phyloP scores from a whole-genome alignment of 2,888 invertebrate species.

The Pardosa pseudoannulata region DNA sequence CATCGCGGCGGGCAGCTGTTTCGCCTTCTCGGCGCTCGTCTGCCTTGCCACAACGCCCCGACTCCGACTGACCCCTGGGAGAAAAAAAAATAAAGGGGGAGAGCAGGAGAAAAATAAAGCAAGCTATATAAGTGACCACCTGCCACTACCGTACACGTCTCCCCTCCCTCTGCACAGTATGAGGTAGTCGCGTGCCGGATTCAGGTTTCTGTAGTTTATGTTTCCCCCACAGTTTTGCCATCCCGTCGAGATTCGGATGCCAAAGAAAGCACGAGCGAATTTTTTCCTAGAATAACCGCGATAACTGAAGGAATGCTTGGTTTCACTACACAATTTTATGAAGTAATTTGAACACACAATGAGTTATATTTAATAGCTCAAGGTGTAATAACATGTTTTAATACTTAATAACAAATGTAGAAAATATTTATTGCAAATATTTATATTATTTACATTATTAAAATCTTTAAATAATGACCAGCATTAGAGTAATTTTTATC shows the following conservation, averaged over 20 bases:
- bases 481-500: no score
- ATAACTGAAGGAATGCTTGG: no score
- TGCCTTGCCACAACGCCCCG: conserved; percentile 17
- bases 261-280: neutral
- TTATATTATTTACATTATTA: no score
- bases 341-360: no score
- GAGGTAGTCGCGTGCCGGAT: conserved; percentile 68
- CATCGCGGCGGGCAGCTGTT: conserved; percentile 66
- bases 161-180: conserved; percentile 16
- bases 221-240: neutral
- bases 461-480: no score
- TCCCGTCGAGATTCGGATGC: neutral
- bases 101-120: conserved; percentile 11
- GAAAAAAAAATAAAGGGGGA: conserved; percentile 20
- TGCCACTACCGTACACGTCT: conserved; percentile 54
- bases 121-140: conserved; percentile 57
- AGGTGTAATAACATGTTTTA: no score
- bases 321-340: no score
- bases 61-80: conserved; percentile 39
- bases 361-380: no score
- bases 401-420: no score
- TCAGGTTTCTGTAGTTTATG: conserved; percentile 26
- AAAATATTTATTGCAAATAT: no score
- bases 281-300: no score
- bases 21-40: conserved; percentile 25